Percentiles rank a stretch among this genome's conserved stretches.
These are phyloP conservation scores for Proctacanthus coquilletti DNA, from an alignment of 1,140 invertebrate species.

Conservation along the genomic window DNA sequence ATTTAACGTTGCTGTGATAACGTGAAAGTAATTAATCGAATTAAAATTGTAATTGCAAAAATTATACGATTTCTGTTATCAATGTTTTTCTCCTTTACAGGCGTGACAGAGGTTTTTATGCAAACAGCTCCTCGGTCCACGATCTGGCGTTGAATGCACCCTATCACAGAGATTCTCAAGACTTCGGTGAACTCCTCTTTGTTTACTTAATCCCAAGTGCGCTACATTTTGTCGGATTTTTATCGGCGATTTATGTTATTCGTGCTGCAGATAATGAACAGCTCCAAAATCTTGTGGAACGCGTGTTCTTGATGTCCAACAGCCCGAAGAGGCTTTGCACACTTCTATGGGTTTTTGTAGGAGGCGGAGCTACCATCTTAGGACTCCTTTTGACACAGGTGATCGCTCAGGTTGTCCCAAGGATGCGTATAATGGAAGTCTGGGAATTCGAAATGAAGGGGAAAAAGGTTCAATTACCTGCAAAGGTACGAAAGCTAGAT, in stretches of 20 bases:
- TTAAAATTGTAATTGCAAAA: too few relatives aligned
- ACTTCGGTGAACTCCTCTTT: slow-evolving; percentile 51
- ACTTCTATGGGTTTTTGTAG: slow-evolving; percentile 55
- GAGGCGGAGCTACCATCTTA: slow-evolving; percentile 48
- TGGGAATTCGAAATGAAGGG: too few relatives aligned
- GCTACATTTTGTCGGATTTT: slow-evolving; percentile 58
- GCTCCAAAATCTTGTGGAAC: slow-evolving; percentile 77
- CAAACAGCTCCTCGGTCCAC: slow-evolving; percentile 8
- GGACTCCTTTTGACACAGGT: slow-evolving; percentile 45
- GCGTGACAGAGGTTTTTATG: slow-evolving; percentile 49
- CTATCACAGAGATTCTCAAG: background rate
- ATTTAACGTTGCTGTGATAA: too few relatives aligned
- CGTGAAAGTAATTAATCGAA: too few relatives aligned
- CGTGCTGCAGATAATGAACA: slow-evolving; percentile 73
- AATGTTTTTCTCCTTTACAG: too few relatives aligned
- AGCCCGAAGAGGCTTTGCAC: slow-evolving; percentile 45
- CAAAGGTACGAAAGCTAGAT: too few relatives aligned
- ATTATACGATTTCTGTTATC: too few relatives aligned
- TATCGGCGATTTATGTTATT: slow-evolving; percentile 64
- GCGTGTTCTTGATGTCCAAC: slow-evolving; percentile 37
- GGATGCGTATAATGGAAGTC: too few relatives aligned
- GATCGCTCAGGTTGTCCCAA: too few relatives aligned
- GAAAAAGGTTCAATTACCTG: too few relatives aligned
- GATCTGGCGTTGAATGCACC: slow-evolving; percentile 10
- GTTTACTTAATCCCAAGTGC: slow-evolving; percentile 64